A percentile compares a stretch with the other conserved stretches of the same genome.
phyloP scores from a whole-genome alignment of 2,113 vertebrate genomes.

The Heterotis niloticus region DNA sequence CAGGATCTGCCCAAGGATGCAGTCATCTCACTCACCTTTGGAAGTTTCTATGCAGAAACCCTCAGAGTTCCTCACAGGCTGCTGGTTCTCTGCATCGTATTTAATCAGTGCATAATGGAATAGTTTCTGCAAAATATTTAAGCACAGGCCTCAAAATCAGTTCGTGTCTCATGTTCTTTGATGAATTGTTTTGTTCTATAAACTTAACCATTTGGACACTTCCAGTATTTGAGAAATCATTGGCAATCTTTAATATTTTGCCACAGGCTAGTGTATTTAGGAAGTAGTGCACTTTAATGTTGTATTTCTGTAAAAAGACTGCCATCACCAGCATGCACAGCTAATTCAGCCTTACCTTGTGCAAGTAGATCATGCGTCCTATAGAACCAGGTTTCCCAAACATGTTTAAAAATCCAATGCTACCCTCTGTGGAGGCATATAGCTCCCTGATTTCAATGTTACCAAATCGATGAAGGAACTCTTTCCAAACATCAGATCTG shows the following conservation, averaged over 20 bases:
- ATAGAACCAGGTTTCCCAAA: conserved; percentile 73
- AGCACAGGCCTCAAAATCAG: neutral
- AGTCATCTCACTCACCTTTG: conserved; percentile 64
- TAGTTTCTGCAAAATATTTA: conserved; percentile 47
- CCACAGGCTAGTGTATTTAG: too few species aligned
- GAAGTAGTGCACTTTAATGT: too few species aligned
- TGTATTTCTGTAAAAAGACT: too few species aligned
- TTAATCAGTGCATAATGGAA: conserved; percentile 71
- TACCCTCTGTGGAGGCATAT: conserved; percentile 83
- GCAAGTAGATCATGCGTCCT: conserved; percentile 69
- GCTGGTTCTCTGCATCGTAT: conserved; percentile 77
- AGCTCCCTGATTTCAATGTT: conserved; percentile 73
- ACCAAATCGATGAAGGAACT: conserved; percentile 78
- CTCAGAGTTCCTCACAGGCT: conserved; percentile 65
- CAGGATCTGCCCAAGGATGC: neutral
- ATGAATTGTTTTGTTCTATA: too few species aligned
- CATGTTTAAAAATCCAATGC: conserved; percentile 77
- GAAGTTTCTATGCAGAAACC: conserved; percentile 72
- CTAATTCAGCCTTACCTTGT: conserved; percentile 62
- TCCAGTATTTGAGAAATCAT: neutral
- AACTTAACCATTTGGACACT: neutral
- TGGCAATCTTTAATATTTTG: too few species aligned
- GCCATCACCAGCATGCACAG: too few species aligned
- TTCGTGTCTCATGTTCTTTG: neutral
- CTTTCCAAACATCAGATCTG: conserved; percentile 78